Base-by-base conservation (phyloP, 1,140 invertebrate species). In the Lepidurus couesii region DNA sequence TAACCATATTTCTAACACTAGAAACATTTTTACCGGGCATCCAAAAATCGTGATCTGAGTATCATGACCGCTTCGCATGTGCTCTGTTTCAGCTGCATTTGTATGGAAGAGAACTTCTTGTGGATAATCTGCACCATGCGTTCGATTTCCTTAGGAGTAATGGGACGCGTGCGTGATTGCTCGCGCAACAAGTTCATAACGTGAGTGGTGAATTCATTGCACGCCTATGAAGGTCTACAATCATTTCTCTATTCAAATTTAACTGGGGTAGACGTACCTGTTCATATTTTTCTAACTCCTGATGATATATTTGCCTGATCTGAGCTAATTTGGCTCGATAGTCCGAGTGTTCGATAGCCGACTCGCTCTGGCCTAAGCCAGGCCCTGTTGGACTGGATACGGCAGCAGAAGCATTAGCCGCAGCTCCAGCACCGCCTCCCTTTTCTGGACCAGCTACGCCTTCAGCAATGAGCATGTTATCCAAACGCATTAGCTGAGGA, bases 31-130 rank as follows among this genome's bases (percentile, higher is more conserved):
- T 83, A 92, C 92, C 92, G 92, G 24, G 97, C 97, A 86, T 99
- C 97, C 78, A 99, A 89, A 88, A 98, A 99, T 86, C 92, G 86
- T 79, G 92, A 93, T 84, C 97, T 89, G 42, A 99, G 89, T 80
- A 99, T 99, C 98, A 99, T 99, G 76, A 99, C 98, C n/a, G 98
- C 98, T 86, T 99, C 98, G 85, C 98, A 99, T 16, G 98, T 99
- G 80, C 95, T 98, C 87, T 99, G 98, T 87, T 99, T 99, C 81
- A 99, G 87, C 86, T 99, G 98, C 92, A 99, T 98, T 87, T 99
- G 98, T 84, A 99, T 99, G 80, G 96, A 97, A 81, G 95, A 97
- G 89, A 99, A 99, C 86, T 99, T 99, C 89, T 98, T 98, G 85
- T 98, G 95, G 81, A 99, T 99, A 82, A 99, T 99, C 87, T 96